Evolutionary conservation across 2,113 vertebrate species (phyloP), one percentile per base, ranked within the genome.

Genomic region (Poeciliopsis turrubarensis): DNA sequence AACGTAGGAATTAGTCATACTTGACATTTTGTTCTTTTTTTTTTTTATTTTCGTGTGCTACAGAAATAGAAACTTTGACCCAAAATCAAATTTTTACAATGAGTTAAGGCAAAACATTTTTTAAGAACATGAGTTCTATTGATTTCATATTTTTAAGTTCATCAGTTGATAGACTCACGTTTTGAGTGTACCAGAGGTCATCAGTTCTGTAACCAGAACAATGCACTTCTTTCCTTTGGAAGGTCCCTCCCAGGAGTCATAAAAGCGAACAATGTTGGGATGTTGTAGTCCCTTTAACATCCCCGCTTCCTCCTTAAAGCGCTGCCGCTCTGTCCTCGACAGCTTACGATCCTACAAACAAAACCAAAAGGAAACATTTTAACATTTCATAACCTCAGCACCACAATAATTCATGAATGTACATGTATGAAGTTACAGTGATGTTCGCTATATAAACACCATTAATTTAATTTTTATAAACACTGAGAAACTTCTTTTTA

Each of bases 271-370:
- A 90, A 99, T 99, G 92, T 99, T 99, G 80, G 98, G 98, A 93
- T 99, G 98, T 87, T 99, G 98, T 84, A 99, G 96, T 47, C 97
- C 98, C 81, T 99, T 99, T 81, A 99, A 88, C 98, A 99, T 99
- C 69, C 96, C 97, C 25, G 98, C 98, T 90, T 99, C 98, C 86
- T 99, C 98, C 92, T 98, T 99, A 93, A 99, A 99, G 57, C 98
- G 95, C 75, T 98, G 97, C 41, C 98, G 94, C 91, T 99, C 98
- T 3, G 97, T 94, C 88, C 96, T 98, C 25, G 97, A 96, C 85
- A 99, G 93, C 81, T 99, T 99, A 68, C 98, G 96, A 93, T 99
- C 98, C 97, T 99, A 65, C 27, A 73, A 10, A n/a, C 19, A 87
- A 77, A 76, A 25, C 31, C 73, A 71, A 90, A 91, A 79, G 71